Evolutionary conservation across 1,140 invertebrate species (phyloP).

Genomic region (Acromyrmex heyeri): DNA sequence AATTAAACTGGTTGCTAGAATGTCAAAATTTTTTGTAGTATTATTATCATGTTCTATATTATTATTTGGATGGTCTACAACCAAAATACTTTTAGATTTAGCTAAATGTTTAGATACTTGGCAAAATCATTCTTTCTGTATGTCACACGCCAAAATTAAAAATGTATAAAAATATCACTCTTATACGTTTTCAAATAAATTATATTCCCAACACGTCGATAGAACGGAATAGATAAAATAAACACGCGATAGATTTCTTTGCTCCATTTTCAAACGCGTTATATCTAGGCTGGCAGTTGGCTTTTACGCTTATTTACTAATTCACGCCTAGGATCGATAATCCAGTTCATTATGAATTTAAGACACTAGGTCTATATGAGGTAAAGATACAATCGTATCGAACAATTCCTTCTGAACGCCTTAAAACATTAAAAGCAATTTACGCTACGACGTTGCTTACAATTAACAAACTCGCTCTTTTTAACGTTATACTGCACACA

Average conservation of each 20-base stretch:
- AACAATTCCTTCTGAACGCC: not conserved
- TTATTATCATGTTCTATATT: too few species aligned
- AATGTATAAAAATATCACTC: not conserved
- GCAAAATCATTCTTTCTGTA: too few species aligned
- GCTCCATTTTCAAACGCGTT: not conserved
- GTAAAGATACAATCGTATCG: not conserved
- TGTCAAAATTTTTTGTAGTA: too few species aligned
- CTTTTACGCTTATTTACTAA: conserved; percentile 33
- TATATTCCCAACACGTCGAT: not conserved
- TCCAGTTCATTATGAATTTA: conserved; percentile 14
- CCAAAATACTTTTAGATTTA: too few species aligned
- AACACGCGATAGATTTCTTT: not conserved
- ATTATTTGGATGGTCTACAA: too few species aligned
- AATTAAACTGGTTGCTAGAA: too few species aligned
- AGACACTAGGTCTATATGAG: not conserved
- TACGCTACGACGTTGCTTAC: not conserved
- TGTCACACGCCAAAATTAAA: too few species aligned
- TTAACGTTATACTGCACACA: not conserved
- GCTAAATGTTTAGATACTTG: too few species aligned
- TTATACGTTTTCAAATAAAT: not conserved
- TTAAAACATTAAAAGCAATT: not conserved
- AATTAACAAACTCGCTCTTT: not conserved
- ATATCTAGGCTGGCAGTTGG: not conserved
- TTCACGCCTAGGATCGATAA: conserved; percentile 30
- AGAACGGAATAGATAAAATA: not conserved